Evolutionary conservation across 2,113 vertebrate genomes (phyloP).

Genomic region (Pholis gunnellus): DNA sequence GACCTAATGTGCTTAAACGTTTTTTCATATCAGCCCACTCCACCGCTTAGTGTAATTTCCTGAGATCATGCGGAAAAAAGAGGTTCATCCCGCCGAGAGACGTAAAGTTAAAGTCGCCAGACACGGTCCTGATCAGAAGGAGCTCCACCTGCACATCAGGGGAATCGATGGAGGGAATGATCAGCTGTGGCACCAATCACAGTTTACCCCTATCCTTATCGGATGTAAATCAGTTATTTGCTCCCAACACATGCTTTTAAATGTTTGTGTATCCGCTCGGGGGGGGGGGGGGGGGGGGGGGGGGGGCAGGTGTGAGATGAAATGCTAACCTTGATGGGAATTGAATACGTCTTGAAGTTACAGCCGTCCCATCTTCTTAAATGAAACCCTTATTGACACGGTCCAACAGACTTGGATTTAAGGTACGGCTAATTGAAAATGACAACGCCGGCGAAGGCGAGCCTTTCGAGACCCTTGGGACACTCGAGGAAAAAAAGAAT

Average conservation of each 20-base stretch:
- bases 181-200: constrained; percentile 65
- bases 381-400: constrained; percentile 67
- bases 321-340: constrained; percentile 69
- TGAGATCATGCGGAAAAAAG: constrained; percentile 42
- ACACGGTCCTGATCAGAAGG: constrained; percentile 48
- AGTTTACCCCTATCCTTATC: constrained; percentile 57
- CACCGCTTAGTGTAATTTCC: constrained; percentile 40
- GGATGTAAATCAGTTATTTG: constrained; percentile 68
- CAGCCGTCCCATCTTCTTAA: constrained; percentile 63
- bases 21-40: constrained; percentile 30
- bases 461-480: constrained; percentile 38
- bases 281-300: constrained; percentile 15
- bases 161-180: constrained; percentile 48
- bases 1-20: constrained; percentile 45
- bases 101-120: constrained; percentile 38
- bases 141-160: constrained; percentile 49
- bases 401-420: constrained; percentile 51
- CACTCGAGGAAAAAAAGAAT: constrained; percentile 35
- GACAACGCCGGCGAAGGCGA: constrained; percentile 60
- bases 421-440: constrained; percentile 76
- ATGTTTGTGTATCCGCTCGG: constrained; percentile 49
- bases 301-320: constrained; percentile 53
- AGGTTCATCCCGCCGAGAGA: constrained; percentile 21
- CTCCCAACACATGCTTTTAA: constrained; percentile 56
- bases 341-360: constrained; percentile 53